Conservation (phyloP, 2,888 invertebrate species). For the Sinopyrophorus schimmeli region DNA sequence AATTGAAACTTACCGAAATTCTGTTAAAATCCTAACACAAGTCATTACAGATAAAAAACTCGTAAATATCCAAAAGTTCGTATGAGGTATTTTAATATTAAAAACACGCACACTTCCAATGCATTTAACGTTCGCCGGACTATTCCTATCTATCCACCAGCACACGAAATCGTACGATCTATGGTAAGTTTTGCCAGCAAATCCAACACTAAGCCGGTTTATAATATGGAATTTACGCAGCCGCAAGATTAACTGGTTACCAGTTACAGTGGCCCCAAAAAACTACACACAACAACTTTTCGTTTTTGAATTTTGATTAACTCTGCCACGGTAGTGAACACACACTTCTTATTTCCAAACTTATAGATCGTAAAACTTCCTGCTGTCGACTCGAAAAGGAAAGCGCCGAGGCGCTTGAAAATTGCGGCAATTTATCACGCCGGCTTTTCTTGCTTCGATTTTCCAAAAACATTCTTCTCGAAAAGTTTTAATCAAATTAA, state of each 20-base stretch:
- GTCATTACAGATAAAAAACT: constrained; percentile 5
- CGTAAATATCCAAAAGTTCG: no score
- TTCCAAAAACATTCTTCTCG: no score
- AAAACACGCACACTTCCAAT: constrained; percentile 15
- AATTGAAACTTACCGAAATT: constrained; percentile 3
- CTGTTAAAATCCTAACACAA: constrained; percentile 2
- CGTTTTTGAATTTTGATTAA: constrained; percentile 9
- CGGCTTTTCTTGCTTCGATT: no score
- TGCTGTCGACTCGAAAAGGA: no score
- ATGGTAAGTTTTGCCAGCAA: constrained; percentile 21
- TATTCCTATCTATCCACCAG: constrained; percentile 19
- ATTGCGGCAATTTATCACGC: no score
- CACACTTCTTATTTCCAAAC: no score
- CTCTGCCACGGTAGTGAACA: not conserved
- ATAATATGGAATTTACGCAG: constrained; percentile 10
- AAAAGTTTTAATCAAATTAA: no score
- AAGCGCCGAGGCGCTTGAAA: no score
- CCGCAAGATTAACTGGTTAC: constrained; percentile 9
- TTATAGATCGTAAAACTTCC: no score
- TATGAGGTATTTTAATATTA: no score
- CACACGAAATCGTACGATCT: constrained; percentile 13
- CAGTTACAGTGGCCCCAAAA: not conserved
- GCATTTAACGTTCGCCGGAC: no score
- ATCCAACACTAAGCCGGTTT: constrained; percentile 25
- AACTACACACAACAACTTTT: constrained; percentile 7